These are phyloP conservation scores for Limnephilus lunatus DNA, from an alignment of 2,888 invertebrate species.

Conservation along the genomic window DNA sequence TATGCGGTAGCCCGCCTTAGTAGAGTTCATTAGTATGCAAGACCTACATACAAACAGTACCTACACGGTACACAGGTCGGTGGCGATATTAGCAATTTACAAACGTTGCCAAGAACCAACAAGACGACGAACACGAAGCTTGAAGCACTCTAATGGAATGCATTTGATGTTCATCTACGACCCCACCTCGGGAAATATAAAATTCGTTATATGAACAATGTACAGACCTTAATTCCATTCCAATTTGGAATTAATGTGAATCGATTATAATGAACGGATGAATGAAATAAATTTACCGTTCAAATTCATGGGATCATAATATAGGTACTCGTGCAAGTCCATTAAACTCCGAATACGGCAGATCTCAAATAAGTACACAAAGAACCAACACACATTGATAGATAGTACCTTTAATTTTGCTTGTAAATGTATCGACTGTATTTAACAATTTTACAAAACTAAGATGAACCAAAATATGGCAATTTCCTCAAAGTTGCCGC, in stretches of 20 bases:
- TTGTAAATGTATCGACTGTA: not conserved
- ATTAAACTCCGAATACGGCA: not conserved
- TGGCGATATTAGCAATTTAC: not conserved
- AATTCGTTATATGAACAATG: not conserved
- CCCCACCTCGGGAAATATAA: not conserved
- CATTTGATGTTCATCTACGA: not conserved
- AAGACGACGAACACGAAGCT: not conserved
- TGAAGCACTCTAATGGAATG: conserved; percentile 2
- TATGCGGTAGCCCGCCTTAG: conserved; percentile 2
- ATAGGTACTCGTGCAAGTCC: not conserved
- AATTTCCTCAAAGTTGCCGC: not conserved
- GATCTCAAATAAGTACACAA: not conserved
- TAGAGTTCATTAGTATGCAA: conserved; percentile 26
- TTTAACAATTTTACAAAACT: not conserved
- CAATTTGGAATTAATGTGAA: not conserved
- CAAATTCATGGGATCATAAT: not conserved
- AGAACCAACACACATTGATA: too few species aligned
- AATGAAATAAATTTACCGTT: not conserved
- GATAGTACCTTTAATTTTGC: not conserved
- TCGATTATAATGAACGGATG: not conserved
- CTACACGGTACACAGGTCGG: not conserved
- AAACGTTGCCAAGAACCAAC: not conserved
- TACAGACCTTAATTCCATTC: not conserved
- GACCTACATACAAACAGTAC: conserved; percentile 15
- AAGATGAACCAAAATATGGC: not conserved